A percentile compares a stretch with the other conserved stretches of the same genome.
phyloP scores from a whole-genome alignment of 2,797 vertebrate genomes.

The Enteromius afrohamiltoni region DNA sequence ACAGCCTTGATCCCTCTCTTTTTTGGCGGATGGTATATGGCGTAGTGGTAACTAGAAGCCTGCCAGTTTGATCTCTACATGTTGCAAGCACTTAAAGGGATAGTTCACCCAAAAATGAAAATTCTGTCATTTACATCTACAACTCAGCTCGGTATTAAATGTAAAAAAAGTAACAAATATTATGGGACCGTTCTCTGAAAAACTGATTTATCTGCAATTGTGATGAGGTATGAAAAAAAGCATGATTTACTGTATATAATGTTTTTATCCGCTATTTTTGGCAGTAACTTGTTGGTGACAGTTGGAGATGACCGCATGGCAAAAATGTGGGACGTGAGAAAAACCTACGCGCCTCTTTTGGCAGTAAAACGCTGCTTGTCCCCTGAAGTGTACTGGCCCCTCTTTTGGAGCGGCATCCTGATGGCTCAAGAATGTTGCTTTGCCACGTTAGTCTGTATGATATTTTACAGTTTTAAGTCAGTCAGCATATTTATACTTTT shows the following conservation, averaged over 20 bases:
- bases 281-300: slow-evolving; percentile 87
- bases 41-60: neutral
- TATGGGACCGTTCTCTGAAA: neutral
- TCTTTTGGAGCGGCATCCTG: slow-evolving; percentile 83
- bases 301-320: slow-evolving; percentile 88
- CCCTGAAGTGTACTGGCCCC: slow-evolving; percentile 89
- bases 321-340: slow-evolving; percentile 92
- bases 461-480: neutral
- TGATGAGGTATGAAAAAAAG: neutral
- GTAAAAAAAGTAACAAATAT: neutral
- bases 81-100: neutral
- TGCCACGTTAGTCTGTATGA: slow-evolving; percentile 78
- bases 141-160: neutral
- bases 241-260: neutral
- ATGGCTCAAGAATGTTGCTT: slow-evolving; percentile 89
- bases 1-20: neutral
- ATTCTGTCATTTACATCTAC: too few relatives aligned
- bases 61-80: neutral
- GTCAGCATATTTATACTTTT: neutral
- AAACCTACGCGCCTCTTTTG: slow-evolving; percentile 80
- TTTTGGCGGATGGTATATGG: neutral
- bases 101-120: too few relatives aligned
- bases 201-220: neutral
- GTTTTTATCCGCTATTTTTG: slow-evolving; percentile 4
- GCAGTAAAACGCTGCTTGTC: slow-evolving; percentile 85